Base-by-base conservation (phyloP, 2,113 vertebrate genomes). In the Raja brachyura region DNA sequence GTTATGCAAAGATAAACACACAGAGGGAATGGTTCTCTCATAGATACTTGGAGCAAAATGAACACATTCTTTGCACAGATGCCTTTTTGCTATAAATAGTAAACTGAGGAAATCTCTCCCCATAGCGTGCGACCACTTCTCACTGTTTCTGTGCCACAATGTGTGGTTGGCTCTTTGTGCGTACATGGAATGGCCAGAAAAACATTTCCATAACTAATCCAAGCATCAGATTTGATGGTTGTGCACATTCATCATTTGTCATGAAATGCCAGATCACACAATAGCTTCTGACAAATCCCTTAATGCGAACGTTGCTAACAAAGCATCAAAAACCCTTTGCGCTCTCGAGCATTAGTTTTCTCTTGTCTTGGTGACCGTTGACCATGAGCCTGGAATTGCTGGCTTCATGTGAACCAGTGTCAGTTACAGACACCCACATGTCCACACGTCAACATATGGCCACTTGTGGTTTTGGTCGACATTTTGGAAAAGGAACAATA, bases 71-170 rank as follows among this genome's bases (percentile, higher is more conserved):
- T 88, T 63, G 61, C 83, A 63, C 83, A 63, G 59, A 31, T 88
- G 83, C 28, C n/a, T 16, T 88, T 88, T 88, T 7, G 83, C 83
- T 88, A 88, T 88, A 88, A 88, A 66, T 88, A 88, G 83, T 88
- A 59, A 88, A 63, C 83, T 18, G 59, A 88, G 59, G 28, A 88
- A 66, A 66, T 31, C 28, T 33, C 11, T 28, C 25, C 28, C n/a
- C n/a, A n/a, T 10, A 31, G 59, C 59, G 63, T 9, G 28, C 59
- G 31, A 31, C 18, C 28, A 88, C 61, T 88, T 63, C 59, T 63
- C 83, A 88, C 59, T 33, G 3, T 66, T 88, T 88, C 16, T 88
- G 59, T 18, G 8, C 14, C 63, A 31, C 63, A n/a, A 7, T 63
- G 1, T 31, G 6, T 63, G 31, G n/a, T 8, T 77, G 75, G 31